Evolutionary conservation across 1,140 invertebrate species (phyloP), one percentile per base, ranked within the genome.

Genomic region (Glomeris maerens): DNA sequence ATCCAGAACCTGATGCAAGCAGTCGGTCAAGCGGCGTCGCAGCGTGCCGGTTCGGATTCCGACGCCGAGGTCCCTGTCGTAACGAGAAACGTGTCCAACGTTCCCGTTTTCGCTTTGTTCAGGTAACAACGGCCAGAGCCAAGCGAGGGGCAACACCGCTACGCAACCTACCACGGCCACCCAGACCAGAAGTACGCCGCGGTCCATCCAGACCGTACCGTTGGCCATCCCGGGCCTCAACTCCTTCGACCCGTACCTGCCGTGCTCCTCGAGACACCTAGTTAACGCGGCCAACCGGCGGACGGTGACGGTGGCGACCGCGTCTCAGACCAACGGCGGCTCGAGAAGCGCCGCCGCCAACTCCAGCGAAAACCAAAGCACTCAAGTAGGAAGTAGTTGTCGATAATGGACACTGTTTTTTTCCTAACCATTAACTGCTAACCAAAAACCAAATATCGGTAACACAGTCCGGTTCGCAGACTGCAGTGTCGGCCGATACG

Each of bases 221-320:
- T 42, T 57, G 22, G 55, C 54, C 48, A 56, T 56, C 5, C 57
- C 45, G 45, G 60, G 57, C 1, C 53, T 60, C 47, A 53, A 59
- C 59, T 3, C 61, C 60, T 78, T 80, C 52, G 80, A 83, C 68
- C 77, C 77, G 3, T 78, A 78, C 55, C 64, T 83, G n/a, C 75
- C 74, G 0, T 83, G 80, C 56, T 75, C 73, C 58, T 81, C 79
- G 0, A 74, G 78, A 55, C 77, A 79, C 55, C 41, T 17, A 23
- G 20, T 23, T 21, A 23, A 17, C 26, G 39, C 14, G 64, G 64
- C 17, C 57, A 59, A 27, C 54, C 54, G 27, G 49, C 59, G 13
- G 44, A 44, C 21, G n/a, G n/a, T n/a, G 54, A 57, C 20, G 13
- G 31, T 36, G 31, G 31, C 31, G 31, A 13, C 31, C 20, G 10